Conservation (phyloP, 2,113 vertebrate species). For the Periophthalmodon schlosseri region DNA sequence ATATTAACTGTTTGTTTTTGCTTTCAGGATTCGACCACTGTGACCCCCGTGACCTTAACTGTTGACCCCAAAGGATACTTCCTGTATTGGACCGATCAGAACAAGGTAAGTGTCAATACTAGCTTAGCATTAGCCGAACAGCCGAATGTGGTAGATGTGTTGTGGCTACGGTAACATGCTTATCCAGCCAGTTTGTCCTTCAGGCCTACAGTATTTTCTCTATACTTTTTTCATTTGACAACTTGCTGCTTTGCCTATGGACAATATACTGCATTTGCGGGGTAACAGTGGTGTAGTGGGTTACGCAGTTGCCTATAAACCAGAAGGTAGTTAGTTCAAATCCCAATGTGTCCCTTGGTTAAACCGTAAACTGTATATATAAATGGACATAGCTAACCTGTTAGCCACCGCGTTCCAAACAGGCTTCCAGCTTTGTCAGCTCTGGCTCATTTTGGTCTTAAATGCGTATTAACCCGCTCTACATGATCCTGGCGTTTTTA, state of each 20-base stretch:
- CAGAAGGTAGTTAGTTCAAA: background rate
- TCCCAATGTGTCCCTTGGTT: background rate
- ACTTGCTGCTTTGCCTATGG: too few species aligned
- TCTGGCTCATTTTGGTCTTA: too few species aligned
- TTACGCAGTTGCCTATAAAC: background rate
- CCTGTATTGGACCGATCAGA: constrained; percentile 97
- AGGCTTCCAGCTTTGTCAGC: too few species aligned
- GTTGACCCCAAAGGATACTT: constrained; percentile 96
- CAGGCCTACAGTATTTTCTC: too few species aligned
- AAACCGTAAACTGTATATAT: too few species aligned
- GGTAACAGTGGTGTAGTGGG: background rate
- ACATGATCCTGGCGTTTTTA: too few species aligned
- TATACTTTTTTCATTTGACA: too few species aligned
- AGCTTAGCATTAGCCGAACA: background rate
- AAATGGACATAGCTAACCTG: too few species aligned
- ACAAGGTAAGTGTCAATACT: constrained; percentile 83
- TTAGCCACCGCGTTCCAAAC: too few species aligned
- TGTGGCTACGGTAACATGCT: background rate
- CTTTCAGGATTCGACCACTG: constrained; percentile 86
- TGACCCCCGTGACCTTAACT: constrained; percentile 88
- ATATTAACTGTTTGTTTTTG: constrained; percentile 37
- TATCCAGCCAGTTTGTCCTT: too few species aligned
- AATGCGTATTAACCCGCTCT: too few species aligned
- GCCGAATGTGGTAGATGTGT: background rate
- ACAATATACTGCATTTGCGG: background rate